Conservation (phyloP, 2,888 invertebrate genomes). For the Phyllotreta cruciferae region DNA sequence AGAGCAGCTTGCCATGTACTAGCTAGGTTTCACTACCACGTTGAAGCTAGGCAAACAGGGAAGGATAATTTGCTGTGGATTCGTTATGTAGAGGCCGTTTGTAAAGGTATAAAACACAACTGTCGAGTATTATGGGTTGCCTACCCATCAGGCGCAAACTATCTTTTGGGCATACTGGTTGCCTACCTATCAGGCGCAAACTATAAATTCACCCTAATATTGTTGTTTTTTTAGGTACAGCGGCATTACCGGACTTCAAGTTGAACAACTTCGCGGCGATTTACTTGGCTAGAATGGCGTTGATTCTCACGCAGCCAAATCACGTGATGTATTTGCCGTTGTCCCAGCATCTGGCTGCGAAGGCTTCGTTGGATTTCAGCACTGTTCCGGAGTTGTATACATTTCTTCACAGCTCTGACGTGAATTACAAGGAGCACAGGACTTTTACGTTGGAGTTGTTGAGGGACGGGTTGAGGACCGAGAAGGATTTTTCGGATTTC, state of each 20-base stretch:
- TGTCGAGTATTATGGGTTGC: neutral
- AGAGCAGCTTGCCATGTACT: conserved; percentile 78
- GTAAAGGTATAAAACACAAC: no score
- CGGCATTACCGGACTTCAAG: conserved; percentile 48
- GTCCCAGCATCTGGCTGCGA: conserved; percentile 59
- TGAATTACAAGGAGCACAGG: conserved; percentile 72
- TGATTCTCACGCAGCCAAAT: conserved; percentile 76
- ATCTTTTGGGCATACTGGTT: no score
- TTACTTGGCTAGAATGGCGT: conserved; percentile 74
- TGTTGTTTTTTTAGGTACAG: conserved; percentile 43
- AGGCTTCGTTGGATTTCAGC: conserved; percentile 76
- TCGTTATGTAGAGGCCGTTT: conserved; percentile 72
- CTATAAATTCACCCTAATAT: no score
- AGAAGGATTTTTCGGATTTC: conserved; percentile 76
- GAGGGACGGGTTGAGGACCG: conserved; percentile 76
- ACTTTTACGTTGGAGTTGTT: conserved; percentile 81
- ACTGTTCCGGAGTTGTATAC: conserved; percentile 89
- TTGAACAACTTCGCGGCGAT: conserved; percentile 64
- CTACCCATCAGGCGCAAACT: neutral
- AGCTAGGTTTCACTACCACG: conserved; percentile 74
- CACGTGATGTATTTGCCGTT: conserved; percentile 79
- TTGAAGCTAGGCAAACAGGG: conserved; percentile 71
- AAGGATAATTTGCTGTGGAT: conserved; percentile 73
- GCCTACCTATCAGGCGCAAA: neutral
- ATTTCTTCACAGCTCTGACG: conserved; percentile 80